phyloP scores from a whole-genome alignment of 2,113 vertebrate genomes.

The Lanius collurio region DNA sequence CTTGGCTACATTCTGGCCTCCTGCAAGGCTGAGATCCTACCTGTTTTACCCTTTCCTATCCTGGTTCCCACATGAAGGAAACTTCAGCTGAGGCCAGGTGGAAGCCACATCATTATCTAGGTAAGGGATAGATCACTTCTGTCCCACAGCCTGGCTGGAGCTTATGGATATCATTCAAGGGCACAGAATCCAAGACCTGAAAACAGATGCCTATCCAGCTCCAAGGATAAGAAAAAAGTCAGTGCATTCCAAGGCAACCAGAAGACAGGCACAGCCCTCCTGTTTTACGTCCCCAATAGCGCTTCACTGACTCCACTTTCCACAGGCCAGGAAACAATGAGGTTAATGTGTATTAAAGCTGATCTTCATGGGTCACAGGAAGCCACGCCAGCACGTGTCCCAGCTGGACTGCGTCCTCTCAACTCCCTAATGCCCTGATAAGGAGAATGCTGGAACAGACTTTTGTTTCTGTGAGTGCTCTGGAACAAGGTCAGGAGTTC shows the following conservation, averaged over 20 bases:
- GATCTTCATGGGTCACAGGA: not conserved
- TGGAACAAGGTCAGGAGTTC: not conserved
- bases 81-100: not conserved
- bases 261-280: not conserved
- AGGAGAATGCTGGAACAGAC: not conserved
- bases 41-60: not conserved
- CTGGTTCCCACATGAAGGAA: not conserved
- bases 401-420: not conserved
- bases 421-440: not conserved
- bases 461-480: not conserved
- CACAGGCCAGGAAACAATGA: not conserved
- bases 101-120: not conserved
- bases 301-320: not conserved
- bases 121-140: not conserved
- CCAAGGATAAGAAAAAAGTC: not conserved
- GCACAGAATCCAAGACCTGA: not conserved
- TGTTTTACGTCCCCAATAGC: not conserved
- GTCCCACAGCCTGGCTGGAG: not conserved
- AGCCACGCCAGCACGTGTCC: not conserved
- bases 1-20: not conserved
- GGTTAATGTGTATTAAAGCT: not conserved
- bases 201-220: not conserved
- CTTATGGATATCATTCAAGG: not conserved
- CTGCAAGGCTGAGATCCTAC: not conserved
- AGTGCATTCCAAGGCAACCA: not conserved